Percentiles rank a stretch among this genome's conserved stretches.
Evolutionary conservation across 1,140 invertebrate species (phyloP).

Genomic region (Neotoxoptera formosana): DNA sequence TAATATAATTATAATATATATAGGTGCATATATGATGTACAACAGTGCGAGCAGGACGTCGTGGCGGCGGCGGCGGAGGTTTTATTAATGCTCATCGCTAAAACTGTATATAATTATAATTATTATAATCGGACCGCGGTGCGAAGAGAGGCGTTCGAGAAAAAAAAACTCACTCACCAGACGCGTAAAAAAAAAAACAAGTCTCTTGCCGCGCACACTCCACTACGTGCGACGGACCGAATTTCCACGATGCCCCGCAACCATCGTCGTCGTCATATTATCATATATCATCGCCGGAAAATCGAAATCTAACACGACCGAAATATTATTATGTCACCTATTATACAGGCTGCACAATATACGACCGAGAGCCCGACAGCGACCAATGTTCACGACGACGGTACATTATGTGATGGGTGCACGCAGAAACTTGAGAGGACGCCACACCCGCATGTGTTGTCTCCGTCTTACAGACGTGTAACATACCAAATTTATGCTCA

Average conservation of each 20-base stretch:
- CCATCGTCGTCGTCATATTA: no score
- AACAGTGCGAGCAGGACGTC: background rate
- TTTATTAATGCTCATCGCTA: conserved; percentile 11
- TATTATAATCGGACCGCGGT: background rate
- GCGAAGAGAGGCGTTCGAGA: background rate
- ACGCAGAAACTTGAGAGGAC: no score
- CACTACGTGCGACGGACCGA: background rate
- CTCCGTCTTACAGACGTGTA: no score
- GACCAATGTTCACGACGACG: no score
- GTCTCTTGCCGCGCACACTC: background rate
- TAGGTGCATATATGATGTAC: background rate
- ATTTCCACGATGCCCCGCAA: background rate
- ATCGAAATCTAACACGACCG: background rate
- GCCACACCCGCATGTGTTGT: no score
- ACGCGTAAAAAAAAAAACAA: background rate
- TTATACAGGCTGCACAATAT: no score
- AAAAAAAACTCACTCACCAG: background rate
- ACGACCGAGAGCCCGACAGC: no score
- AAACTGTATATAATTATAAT: conserved; percentile 29
- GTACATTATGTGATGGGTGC: no score
- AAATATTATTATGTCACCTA: background rate
- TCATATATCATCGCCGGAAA: background rate
- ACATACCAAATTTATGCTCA: no score
- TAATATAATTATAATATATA: background rate
- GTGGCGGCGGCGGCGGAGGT: background rate